Conservation (phyloP, 2,888 invertebrate genomes). For the Meganola albula region DNA sequence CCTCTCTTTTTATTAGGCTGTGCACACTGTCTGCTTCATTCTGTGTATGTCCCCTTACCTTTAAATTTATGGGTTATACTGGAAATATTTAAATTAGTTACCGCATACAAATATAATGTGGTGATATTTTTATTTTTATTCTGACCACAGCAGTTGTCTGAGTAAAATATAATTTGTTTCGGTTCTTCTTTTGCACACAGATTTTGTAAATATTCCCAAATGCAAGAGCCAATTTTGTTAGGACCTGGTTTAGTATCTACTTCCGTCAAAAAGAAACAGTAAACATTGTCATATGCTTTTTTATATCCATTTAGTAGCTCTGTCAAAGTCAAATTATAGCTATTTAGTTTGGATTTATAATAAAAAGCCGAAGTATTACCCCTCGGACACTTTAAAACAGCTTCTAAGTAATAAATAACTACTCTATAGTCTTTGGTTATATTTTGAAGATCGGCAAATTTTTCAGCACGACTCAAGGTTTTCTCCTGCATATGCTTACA, state of each 20-base stretch:
- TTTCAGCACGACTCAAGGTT: slow-evolving; percentile 11
- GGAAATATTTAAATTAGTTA: not conserved
- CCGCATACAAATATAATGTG: no score
- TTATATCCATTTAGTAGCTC: not conserved
- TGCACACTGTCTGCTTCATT: no score
- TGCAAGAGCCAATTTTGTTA: slow-evolving; percentile 12
- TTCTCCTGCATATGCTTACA: slow-evolving; percentile 21
- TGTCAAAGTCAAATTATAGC: not conserved
- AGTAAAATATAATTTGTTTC: slow-evolving; percentile 5
- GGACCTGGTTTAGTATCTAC: slow-evolving; percentile 2
- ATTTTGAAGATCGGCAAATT: slow-evolving; percentile 9
- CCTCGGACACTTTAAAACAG: slow-evolving; percentile 1
- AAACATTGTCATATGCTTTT: no score
- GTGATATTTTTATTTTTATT: slow-evolving; percentile 12
- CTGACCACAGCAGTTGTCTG: slow-evolving; percentile 13
- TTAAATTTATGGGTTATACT: no score
- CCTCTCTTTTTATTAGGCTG: no score
- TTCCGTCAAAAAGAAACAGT: slow-evolving; percentile 8
- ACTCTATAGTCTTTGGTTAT: slow-evolving; percentile 14
- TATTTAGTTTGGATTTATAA: slow-evolving; percentile 1
- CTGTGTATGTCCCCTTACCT: no score
- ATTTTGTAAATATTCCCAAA: slow-evolving; percentile 5
- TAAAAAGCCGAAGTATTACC: not conserved
- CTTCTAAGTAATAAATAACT: slow-evolving; percentile 12
- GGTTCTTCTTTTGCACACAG: no score